Percentiles rank a stretch among this genome's conserved stretches.
These are phyloP conservation scores for Coleophora deauratella DNA, from an alignment of 2,888 invertebrate genomes.

Conservation along the genomic window DNA sequence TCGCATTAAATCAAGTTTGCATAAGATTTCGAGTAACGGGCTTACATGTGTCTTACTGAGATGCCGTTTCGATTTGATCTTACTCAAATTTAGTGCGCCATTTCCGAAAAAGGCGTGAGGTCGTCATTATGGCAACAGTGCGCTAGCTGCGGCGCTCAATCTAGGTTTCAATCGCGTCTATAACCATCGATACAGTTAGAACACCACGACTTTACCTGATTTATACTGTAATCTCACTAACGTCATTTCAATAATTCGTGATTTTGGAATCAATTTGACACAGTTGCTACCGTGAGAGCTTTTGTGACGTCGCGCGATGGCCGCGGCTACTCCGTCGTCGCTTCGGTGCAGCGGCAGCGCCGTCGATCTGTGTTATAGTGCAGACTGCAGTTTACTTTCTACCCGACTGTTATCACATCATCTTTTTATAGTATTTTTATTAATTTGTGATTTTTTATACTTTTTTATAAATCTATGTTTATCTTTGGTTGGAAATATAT, in stretches of 20 bases:
- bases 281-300: constrained; percentile 14
- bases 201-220: constrained; percentile 38
- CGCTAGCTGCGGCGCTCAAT: constrained; percentile 12
- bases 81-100: too few relatives aligned
- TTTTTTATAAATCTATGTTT: too few relatives aligned
- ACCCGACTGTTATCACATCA: too few relatives aligned
- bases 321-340: too few relatives aligned
- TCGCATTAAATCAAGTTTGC: constrained; percentile 1
- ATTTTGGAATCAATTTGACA: constrained; percentile 30
- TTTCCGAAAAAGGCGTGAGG: constrained; percentile 6
- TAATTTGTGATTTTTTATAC: too few relatives aligned
- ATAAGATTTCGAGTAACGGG: too few relatives aligned
- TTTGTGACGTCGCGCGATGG: background rate
- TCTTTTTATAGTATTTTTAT: too few relatives aligned
- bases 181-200: constrained; percentile 45
- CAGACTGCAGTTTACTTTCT: background rate
- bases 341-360: background rate
- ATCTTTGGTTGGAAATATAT: too few relatives aligned
- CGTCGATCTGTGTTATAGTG: background rate
- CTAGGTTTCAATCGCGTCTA: constrained; percentile 21
- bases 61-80: too few relatives aligned
- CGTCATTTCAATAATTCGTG: constrained; percentile 49
- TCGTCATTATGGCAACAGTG: constrained; percentile 1
- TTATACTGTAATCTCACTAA: constrained; percentile 36
- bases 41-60: too few relatives aligned